phyloP scores from a whole-genome alignment of 2,797 vertebrate species.

The Parotocinclus haroldoi region DNA sequence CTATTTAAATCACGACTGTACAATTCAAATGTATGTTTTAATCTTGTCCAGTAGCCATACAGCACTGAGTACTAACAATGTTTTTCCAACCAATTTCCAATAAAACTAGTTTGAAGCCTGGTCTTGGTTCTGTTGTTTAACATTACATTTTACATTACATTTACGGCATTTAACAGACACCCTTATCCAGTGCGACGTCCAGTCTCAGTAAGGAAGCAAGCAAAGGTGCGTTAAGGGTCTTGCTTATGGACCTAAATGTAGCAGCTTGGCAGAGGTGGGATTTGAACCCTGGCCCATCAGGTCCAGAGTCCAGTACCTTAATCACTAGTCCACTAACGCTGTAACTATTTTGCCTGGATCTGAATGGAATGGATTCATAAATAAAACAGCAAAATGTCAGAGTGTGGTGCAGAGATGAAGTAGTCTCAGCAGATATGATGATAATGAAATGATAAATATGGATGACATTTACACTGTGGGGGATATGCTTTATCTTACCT shows the following conservation, averaged over 20 bases:
- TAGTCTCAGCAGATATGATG: neutral
- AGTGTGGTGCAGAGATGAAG: neutral
- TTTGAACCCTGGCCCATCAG: no score
- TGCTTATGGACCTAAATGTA: no score
- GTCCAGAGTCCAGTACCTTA: no score
- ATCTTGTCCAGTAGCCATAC: slow-evolving; percentile 53
- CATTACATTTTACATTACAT: no score
- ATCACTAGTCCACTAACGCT: no score
- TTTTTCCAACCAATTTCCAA: slow-evolving; percentile 60
- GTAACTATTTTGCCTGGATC: neutral
- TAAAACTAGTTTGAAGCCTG: slow-evolving; percentile 49
- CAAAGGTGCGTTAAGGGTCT: no score
- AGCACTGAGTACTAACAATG: slow-evolving; percentile 53
- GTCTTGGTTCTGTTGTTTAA: slow-evolving; percentile 29
- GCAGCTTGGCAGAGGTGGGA: no score
- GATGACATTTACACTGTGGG: slow-evolving; percentile 18
- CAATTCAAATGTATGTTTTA: slow-evolving; percentile 48
- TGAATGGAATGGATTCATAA: neutral
- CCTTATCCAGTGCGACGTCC: no score
- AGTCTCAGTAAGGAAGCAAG: no score
- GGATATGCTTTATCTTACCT: slow-evolving; percentile 1
- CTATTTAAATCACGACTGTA: slow-evolving; percentile 44
- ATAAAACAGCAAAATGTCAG: neutral
- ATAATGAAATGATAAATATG: slow-evolving; percentile 28
- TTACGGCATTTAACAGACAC: no score